Evolutionary conservation across 1,140 invertebrate genomes (phyloP).

Genomic region (Anoplophora glabripennis): DNA sequence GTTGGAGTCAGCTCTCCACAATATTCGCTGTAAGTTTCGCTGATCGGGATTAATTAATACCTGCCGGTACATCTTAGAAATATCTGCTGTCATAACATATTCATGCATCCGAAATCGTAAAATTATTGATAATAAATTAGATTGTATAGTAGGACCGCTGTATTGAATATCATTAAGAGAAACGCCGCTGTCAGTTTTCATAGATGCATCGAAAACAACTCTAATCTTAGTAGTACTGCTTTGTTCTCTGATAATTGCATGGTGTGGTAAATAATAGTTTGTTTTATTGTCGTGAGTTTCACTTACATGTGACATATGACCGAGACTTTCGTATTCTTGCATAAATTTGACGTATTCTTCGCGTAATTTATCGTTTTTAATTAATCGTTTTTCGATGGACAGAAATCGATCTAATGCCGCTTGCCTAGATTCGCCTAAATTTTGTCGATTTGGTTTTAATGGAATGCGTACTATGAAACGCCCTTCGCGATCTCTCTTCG

Average conservation of each 20-base stretch:
- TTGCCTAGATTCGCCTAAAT: conserved; percentile 30
- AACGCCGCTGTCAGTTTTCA: conserved; percentile 17
- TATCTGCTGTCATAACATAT: conserved; percentile 36
- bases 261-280: conserved; percentile 42
- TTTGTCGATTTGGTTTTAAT: conserved; percentile 20
- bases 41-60: conserved; percentile 39
- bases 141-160: conserved; percentile 35
- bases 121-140: conserved; percentile 25
- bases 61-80: conserved; percentile 48
- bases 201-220: conserved; percentile 34
- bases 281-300: conserved; percentile 10
- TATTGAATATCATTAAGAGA: conserved; percentile 38
- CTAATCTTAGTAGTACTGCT: conserved; percentile 41
- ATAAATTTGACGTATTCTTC: conserved; percentile 42
- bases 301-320: conserved; percentile 40
- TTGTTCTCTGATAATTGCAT: conserved; percentile 41
- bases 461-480: conserved; percentile 24
- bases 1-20: conserved; percentile 41
- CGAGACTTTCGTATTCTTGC: conserved; percentile 44
- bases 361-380: conserved; percentile 28
- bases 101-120: conserved; percentile 42
- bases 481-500: conserved; percentile 9
- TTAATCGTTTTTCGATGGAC: conserved; percentile 22
- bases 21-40: conserved; percentile 45
- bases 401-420: conserved; percentile 27